Base-by-base conservation (phyloP, 2,888 invertebrate species). In the Cylindroiulus punctatus region DNA sequence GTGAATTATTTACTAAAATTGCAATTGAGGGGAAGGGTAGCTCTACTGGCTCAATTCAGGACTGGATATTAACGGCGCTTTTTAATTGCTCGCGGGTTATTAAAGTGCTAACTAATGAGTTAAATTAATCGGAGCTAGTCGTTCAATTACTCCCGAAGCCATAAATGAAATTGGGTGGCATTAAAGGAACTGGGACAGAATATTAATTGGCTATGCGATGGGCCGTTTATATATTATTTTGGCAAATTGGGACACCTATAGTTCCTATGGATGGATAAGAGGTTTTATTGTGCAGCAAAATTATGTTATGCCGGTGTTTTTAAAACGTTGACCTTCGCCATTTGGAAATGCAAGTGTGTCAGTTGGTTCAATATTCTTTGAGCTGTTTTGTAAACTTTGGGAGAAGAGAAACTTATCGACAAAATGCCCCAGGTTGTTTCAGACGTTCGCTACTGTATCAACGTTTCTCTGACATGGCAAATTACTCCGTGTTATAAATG, bases 81-180 rank as follows among this genome's bases (percentile, higher is more conserved):
- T 52, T n/a, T 52, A 52, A 52, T 52, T 52, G 52, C 52, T n/a
- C 19, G 4, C 3, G 52, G 52, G 52, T n/a, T 52, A 52, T 52
- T 52, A 52, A 52, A 52, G 52, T 52, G 52, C 52, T 52, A 52
- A 52, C 52, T 52, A 52, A 52, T 52, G 52, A 52, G n/a, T 52
- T 52, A n/a, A 52, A 52, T 52, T 52, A 52, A 52, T 52, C 52
- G 52, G 52, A 52, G 52, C 52, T 52, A 52, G 19, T 52, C 52
- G 52, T 14, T 19, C 52, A 52, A 52, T 52, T n/a, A 52, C n/a
- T 52, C n/a, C 5, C 52, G 52, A 52, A 52, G 52, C 52, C 52
- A 52, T 52, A 52, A 52, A 52, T 52, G 52, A n/a, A 52, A 52
- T 52, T 52, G 52, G 10, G 52, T n/a, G 52, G 19, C 52, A 52